Evolutionary conservation across 2,888 invertebrate genomes (phyloP), one percentile per base, ranked within the genome.

Genomic region (Schizaphis graminum): DNA sequence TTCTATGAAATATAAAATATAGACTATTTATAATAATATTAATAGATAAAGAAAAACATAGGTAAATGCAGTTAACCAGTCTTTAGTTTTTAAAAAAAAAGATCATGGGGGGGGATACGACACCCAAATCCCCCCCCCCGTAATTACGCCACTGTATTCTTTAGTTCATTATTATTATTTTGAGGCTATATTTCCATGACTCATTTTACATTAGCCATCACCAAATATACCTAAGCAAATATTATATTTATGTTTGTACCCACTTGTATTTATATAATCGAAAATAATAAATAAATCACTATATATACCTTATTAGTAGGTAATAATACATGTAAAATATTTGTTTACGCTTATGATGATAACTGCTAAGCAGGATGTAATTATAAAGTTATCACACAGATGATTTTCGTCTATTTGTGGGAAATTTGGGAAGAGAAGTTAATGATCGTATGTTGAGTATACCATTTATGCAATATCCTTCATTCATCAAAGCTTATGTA

Each of bases 371-470:
- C 21, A n/a, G 1, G 4, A 47, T 47, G 24, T 41, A 21, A 87
- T 47, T 47, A 2, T n/a, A 35, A 49, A 49, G 49, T 47, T 28
- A 47, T n/a, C 53, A 53, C 28, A 21, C 35, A 92, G 92, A 87
- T 26, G 92, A 92, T 61, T 92, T 87, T 87, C 92, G 92, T 87
- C 61, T 92, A 87, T 92, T 92, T 26, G 92, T 92, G 44, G 92
- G 92, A 26, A 92, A 92, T 87, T 57, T 92, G 92, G 92, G 92
- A 61, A 92, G 86, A 87, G 92, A 92, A 61, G 92, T 92, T 26
- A 86, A 86, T 57, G 92, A 92, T 61, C n/a, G 49, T 4, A 61
- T 61, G 57, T 92, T 92, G 35, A 61, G 61, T 49, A 13, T 35
- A 7, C 35, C 86, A 44, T 92, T 92, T 47, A 61, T 92, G 61